phyloP scores from a whole-genome alignment of 2,113 vertebrate species.

The Catharus bicknelli region DNA sequence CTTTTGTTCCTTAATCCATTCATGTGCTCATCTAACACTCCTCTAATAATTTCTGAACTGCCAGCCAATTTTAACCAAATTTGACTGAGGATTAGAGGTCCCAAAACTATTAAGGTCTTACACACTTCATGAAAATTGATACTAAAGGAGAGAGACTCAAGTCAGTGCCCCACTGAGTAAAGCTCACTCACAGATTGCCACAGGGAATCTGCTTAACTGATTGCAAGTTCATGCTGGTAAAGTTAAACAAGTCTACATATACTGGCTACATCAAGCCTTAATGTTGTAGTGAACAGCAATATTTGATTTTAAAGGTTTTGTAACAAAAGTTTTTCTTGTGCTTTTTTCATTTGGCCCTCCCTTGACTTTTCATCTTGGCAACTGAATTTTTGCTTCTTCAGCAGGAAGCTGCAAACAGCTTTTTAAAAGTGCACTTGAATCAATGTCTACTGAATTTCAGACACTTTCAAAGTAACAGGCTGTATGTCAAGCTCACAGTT shows the following conservation, averaged over 20 bases:
- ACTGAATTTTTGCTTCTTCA: neutral
- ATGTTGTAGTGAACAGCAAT: neutral
- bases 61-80: constrained; percentile 53
- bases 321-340: neutral
- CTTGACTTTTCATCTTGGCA: neutral
- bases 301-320: neutral
- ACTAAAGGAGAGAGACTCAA: constrained; percentile 9
- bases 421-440: neutral
- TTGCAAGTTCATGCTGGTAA: neutral
- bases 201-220: neutral
- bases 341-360: neutral
- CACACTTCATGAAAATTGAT: constrained; percentile 24
- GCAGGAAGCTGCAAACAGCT: neutral
- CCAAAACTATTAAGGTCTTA: constrained; percentile 50
- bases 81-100: constrained; percentile 59
- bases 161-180: neutral
- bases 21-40: neutral
- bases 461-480: neutral
- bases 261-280: neutral
- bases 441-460: neutral
- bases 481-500: neutral
- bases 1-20: neutral
- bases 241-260: neutral
- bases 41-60: constrained; percentile 31
- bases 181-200: constrained; percentile 4